phyloP scores from a whole-genome alignment of 92 coral and sea anemone genomes.

The Siderastrea siderea region DNA sequence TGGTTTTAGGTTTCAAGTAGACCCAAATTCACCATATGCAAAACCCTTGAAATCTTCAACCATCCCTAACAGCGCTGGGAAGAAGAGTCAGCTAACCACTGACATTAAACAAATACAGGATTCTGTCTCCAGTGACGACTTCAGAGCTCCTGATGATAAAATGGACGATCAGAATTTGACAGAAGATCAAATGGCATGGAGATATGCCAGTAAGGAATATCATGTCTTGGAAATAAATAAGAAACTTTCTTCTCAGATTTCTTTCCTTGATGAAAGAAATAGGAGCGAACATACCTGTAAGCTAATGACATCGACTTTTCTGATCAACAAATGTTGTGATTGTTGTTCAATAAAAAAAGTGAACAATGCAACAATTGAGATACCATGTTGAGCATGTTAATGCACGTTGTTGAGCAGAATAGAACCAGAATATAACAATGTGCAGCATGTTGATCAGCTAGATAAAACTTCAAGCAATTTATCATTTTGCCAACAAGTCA shows the following conservation, averaged over 20 bases:
- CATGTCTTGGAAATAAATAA: not conserved
- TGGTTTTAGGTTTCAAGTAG: conserved; percentile 75
- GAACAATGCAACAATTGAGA: too few relatives aligned
- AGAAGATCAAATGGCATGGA: conserved; percentile 79
- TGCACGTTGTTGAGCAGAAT: too few relatives aligned
- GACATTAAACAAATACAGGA: conserved; percentile 60
- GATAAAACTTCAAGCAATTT: too few relatives aligned
- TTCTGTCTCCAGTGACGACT: conserved; percentile 13
- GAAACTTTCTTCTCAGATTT: not conserved
- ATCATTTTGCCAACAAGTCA: too few relatives aligned
- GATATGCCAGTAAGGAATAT: conserved; percentile 68
- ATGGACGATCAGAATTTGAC: conserved; percentile 77
- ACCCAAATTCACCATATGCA: conserved; percentile 83
- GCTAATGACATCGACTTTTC: not conserved
- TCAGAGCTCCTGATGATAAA: conserved; percentile 55
- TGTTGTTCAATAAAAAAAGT: too few relatives aligned
- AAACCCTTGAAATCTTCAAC: conserved; percentile 79
- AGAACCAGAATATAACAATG: too few relatives aligned
- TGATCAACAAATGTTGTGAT: too few relatives aligned
- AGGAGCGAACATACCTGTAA: not conserved
- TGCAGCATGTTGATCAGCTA: too few relatives aligned
- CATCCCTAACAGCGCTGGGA: conserved; percentile 47
- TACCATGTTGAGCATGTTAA: too few relatives aligned
- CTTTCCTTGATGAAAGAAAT: not conserved
- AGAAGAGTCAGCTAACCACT: conserved; percentile 59